These are phyloP conservation scores for Arctopsyche grandis DNA, from an alignment of 1,140 invertebrate genomes.

Conservation along the genomic window DNA sequence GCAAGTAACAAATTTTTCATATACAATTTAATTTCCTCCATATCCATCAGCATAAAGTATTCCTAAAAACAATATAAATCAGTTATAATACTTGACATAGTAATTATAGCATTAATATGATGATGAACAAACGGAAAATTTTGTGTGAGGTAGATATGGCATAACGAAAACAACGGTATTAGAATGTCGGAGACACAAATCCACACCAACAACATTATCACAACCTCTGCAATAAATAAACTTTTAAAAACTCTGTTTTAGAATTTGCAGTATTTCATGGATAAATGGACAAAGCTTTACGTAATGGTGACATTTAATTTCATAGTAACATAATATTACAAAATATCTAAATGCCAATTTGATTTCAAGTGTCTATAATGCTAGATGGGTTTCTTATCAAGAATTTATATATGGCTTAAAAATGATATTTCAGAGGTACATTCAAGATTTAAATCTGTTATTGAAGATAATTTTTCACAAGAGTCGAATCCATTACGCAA, in stretches of 20 bases:
- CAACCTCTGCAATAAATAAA: conserved; percentile 72
- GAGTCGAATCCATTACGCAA: conserved; percentile 36
- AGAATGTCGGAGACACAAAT: conserved; percentile 79
- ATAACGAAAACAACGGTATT: conserved; percentile 90
- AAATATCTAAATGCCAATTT: too few species aligned
- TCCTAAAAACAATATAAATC: conserved; percentile 71
- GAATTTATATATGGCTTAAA: too few species aligned
- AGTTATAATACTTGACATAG: neutral
- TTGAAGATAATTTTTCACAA: too few species aligned
- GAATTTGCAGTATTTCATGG: too few species aligned
- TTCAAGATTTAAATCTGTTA: conserved; percentile 26
- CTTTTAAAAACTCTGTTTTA: too few species aligned
- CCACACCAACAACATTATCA: conserved; percentile 84
- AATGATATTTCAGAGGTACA: too few species aligned
- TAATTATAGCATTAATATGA: neutral
- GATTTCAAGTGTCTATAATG: too few species aligned
- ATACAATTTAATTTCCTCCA: conserved; percentile 79
- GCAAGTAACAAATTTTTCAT: conserved; percentile 86
- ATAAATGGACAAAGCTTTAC: too few species aligned
- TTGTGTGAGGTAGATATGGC: conserved; percentile 87
- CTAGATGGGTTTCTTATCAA: too few species aligned
- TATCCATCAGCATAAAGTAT: conserved; percentile 77
- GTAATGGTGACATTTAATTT: too few species aligned
- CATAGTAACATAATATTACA: too few species aligned
- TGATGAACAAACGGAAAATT: conserved; percentile 75